A percentile compares a stretch with the other conserved stretches of the same genome.
phyloP scores from a whole-genome alignment of 1,140 invertebrate genomes.

The Drepana arcuata region DNA sequence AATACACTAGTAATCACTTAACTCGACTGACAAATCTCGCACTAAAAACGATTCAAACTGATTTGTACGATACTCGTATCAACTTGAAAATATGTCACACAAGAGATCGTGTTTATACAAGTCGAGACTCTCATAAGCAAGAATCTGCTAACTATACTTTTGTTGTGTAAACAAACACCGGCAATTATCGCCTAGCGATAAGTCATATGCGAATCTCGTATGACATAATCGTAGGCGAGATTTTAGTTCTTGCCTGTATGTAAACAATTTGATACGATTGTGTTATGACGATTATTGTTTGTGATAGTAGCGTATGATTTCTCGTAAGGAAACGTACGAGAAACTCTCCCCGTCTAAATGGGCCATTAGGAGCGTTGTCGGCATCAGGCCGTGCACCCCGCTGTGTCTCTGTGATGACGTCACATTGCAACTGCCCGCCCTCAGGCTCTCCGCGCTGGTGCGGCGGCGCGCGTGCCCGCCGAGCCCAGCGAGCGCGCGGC shows the following conservation, averaged over 20 bases:
- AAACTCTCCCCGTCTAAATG: neutral
- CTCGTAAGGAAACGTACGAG: neutral
- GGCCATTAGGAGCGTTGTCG: too few species aligned
- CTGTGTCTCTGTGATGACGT: too few species aligned
- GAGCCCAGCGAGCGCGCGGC: slow-evolving; percentile 72
- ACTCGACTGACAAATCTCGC: slow-evolving; percentile 1
- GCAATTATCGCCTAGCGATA: neutral
- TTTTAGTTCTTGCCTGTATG: neutral
- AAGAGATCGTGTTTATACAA: slow-evolving; percentile 1
- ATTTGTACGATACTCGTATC: slow-evolving; percentile 1
- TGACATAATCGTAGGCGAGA: neutral
- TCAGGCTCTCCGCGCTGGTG: slow-evolving; percentile 73
- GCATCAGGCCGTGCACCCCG: too few species aligned
- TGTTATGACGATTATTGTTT: neutral
- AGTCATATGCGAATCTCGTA: neutral
- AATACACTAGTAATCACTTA: slow-evolving; percentile 1
- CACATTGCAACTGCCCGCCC: too few species aligned
- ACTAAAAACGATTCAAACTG: slow-evolving; percentile 2
- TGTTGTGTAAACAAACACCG: neutral
- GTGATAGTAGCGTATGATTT: neutral
- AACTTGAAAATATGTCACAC: slow-evolving; percentile 2
- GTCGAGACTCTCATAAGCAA: neutral
- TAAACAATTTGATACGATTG: neutral
- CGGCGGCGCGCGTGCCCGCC: slow-evolving; percentile 75
- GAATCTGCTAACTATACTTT: neutral